Evolutionary conservation across 2,797 vertebrate species (phyloP), one percentile per base, ranked within the genome.

Genomic region (Pterois miles): DNA sequence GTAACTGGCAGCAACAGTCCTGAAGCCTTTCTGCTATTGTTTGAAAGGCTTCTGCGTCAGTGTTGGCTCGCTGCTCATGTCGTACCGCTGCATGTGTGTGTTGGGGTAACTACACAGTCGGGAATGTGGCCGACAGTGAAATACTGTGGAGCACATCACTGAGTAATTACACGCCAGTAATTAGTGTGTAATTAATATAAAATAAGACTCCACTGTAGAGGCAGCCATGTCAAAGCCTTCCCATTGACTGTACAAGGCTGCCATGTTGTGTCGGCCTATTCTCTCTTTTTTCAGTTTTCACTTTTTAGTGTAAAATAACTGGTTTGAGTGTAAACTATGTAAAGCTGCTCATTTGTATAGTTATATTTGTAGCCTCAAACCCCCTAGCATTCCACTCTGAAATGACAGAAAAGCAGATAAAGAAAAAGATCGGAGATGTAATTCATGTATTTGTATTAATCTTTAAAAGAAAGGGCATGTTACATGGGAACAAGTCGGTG

Each of bases 11-110:
- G 65, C 29, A 73, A 79, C 67, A 62, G 72, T 68, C 12, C 46
- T 33, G 29, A 58, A 58, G 56, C 29, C 31, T 74, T 90, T 74
- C 57, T 87, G 86, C 88, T 88, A 82, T 92, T 92, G 94, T 89
- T 67, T 88, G 58, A 90, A 83, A 78, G 71, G 64, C 36, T 64
- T 50, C 58, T 71, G 62, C 60, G 54, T 82, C 79, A 80, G 68
- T 56, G 56, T 68, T 84, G 75, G 74, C 78, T 67, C 63, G 56
- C 52, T 59, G 74, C 81, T 78, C 53, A 48, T 81, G 72, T 76
- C 69, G 72, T 53, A 63, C 69, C 77, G 56, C 52, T 81, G 57
- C 63, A 46, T 64, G 58, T 71, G 74, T 67, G 40, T 50, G 64
- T 74, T 83, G 60, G 36, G 25, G 52, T 76, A 80, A 82, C 73